Evolutionary conservation across 1,140 invertebrate species (phyloP).

Genomic region (Theocolax elegans): DNA sequence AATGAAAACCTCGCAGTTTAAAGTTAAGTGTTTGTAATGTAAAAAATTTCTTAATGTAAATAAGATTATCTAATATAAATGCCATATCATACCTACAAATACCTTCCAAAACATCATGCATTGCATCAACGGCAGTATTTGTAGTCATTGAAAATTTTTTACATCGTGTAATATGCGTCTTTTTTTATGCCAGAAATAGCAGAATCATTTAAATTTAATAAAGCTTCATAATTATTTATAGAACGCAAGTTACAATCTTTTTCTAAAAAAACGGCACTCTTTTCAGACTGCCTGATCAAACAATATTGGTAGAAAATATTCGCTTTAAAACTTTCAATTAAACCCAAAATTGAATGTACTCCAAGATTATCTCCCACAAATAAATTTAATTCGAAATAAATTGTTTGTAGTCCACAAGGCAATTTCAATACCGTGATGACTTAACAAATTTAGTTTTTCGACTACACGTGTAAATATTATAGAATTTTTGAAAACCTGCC

Average conservation of each 20-base stretch:
- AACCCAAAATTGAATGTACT: neutral
- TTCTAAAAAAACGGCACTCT: no score
- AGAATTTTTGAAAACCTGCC: slow-evolving; percentile 2
- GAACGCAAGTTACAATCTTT: no score
- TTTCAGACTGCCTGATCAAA: no score
- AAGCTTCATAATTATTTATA: neutral
- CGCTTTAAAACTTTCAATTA: slow-evolving; percentile 9
- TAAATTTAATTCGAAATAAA: neutral
- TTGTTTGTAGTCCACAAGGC: neutral
- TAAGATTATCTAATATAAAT: neutral
- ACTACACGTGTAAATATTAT: neutral
- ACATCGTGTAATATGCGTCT: neutral
- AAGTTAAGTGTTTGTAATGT: neutral
- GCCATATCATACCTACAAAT: no score
- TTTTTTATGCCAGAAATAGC: neutral
- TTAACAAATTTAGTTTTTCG: neutral
- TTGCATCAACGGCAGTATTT: no score
- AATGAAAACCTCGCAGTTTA: neutral
- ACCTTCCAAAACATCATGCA: no score
- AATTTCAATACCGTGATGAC: neutral
- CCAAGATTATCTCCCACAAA: slow-evolving; percentile 11
- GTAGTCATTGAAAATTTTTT: neutral
- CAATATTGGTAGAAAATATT: no score
- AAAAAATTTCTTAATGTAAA: neutral
- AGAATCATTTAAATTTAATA: neutral